phyloP scores from a whole-genome alignment of 1,140 invertebrate genomes.

The Chironomus tepperi region DNA sequence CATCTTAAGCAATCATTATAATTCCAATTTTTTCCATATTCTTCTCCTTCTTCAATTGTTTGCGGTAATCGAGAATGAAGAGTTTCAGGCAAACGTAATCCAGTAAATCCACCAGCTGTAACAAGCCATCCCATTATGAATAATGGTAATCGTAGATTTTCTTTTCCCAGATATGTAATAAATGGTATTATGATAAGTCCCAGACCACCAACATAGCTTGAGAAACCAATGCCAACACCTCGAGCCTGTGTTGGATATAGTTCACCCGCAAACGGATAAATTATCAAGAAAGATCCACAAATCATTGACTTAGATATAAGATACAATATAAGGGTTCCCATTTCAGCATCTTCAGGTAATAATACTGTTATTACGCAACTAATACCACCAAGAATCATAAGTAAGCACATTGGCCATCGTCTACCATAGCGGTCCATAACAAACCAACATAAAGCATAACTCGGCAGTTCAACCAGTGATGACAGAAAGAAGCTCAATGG shows the following conservation, averaged over 20 bases:
- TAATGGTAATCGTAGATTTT: slow-evolving; percentile 70
- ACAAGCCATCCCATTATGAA: slow-evolving; percentile 72
- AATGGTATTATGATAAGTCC: slow-evolving; percentile 84
- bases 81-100: slow-evolving; percentile 70
- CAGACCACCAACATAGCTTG: slow-evolving; percentile 76
- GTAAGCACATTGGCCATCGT: slow-evolving; percentile 71
- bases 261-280: slow-evolving; percentile 85
- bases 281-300: slow-evolving; percentile 82
- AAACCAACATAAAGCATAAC: slow-evolving; percentile 73
- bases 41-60: slow-evolving; percentile 76
- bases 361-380: slow-evolving; percentile 74
- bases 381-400: slow-evolving; percentile 67
- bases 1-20: slow-evolving; percentile 61
- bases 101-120: slow-evolving; percentile 67
- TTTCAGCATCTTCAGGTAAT: slow-evolving; percentile 61
- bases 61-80: slow-evolving; percentile 68
- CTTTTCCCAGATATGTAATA: slow-evolving; percentile 77
- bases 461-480: slow-evolving; percentile 73
- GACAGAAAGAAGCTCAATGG: slow-evolving; percentile 80
- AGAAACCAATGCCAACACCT: slow-evolving; percentile 79
- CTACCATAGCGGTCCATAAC: slow-evolving; percentile 76
- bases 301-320: slow-evolving; percentile 82
- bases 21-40: slow-evolving; percentile 77
- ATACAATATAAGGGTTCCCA: slow-evolving; percentile 64
- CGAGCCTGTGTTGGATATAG: slow-evolving; percentile 77